A percentile compares a stretch with the other conserved stretches of the same genome.
Evolutionary conservation across 1,140 invertebrate genomes (phyloP).

Genomic region (Brachionus paranguensis): DNA sequence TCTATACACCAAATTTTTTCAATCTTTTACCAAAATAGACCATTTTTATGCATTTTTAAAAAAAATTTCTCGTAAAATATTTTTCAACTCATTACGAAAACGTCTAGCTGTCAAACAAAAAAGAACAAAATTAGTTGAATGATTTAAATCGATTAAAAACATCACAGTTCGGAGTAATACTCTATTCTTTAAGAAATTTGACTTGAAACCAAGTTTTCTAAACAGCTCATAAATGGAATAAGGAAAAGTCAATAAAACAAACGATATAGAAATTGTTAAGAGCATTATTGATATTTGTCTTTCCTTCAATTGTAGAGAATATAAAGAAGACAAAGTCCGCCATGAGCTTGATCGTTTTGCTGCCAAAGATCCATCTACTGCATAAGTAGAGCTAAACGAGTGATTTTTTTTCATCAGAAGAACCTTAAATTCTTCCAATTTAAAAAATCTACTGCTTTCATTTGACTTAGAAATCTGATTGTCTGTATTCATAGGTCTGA

Average conservation of each 20-base stretch:
- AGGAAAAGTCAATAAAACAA: constrained; percentile 17
- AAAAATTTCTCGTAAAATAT: background rate
- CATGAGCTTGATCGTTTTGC: background rate
- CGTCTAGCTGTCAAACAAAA: constrained; percentile 14
- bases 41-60: background rate
- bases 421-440: background rate
- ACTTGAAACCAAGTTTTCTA: background rate
- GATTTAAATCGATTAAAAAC: constrained; percentile 36
- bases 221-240: constrained; percentile 14
- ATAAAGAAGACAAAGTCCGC: background rate
- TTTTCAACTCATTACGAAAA: constrained; percentile 5
- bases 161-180: background rate
- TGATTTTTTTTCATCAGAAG: background rate
- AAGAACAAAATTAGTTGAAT: constrained; percentile 35
- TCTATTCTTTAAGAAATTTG: background rate
- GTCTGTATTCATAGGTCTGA: background rate
- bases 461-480: background rate
- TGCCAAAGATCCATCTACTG: background rate
- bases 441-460: background rate
- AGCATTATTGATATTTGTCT: constrained; percentile 34
- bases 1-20: background rate
- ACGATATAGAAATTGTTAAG: constrained; percentile 16
- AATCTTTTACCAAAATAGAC: background rate
- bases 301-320: background rate
- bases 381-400: background rate